Conservation (phyloP, 2,797 vertebrate species). For the Peromyscus eremicus region DNA sequence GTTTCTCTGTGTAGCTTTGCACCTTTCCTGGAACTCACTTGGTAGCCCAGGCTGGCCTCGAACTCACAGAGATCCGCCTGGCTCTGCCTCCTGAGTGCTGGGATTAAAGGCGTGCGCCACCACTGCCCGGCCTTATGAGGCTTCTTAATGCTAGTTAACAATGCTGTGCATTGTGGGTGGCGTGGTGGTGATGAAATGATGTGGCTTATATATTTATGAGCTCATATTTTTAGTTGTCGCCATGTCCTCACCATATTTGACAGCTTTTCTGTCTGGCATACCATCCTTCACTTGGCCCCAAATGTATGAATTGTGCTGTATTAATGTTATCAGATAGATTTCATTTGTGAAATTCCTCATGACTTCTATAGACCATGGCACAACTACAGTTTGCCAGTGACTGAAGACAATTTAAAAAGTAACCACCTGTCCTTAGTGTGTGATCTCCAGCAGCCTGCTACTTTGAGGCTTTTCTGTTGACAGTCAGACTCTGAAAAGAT, state of each 20-base stretch:
- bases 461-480: constrained; percentile 19
- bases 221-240: not conserved
- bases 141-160: not conserved
- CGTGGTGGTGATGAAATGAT: not conserved
- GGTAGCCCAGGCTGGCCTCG: too few relatives aligned
- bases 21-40: too few relatives aligned
- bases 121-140: too few relatives aligned
- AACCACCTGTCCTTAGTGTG: not conserved
- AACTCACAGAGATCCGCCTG: too few relatives aligned
- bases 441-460: not conserved
- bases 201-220: not conserved
- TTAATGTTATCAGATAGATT: not conserved
- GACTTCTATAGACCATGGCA: not conserved
- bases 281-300: not conserved
- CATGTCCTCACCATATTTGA: not conserved
- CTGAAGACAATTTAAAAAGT: not conserved
- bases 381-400: not conserved
- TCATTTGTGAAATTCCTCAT: not conserved
- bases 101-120: too few relatives aligned
- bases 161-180: not conserved
- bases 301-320: not conserved
- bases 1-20: too few relatives aligned
- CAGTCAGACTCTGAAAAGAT: constrained; percentile 15
- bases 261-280: not conserved
- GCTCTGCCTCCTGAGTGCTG: too few relatives aligned